A percentile compares a stretch with the other conserved stretches of the same genome.
Conservation (phyloP, 2,888 invertebrate species). For the Cyaniris semiargus region DNA sequence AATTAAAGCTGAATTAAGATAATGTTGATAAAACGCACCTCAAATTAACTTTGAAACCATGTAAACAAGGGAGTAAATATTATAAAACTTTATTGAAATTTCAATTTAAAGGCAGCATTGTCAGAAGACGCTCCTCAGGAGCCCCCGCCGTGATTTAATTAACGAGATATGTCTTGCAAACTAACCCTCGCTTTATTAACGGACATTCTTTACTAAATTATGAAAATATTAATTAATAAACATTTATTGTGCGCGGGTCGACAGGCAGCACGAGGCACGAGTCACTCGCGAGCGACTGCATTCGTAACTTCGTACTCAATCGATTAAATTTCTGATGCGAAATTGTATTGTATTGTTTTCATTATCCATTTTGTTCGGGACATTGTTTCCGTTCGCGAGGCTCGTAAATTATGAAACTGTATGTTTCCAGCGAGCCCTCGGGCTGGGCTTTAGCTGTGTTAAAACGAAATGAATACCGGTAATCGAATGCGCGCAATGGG, state of each 20-base stretch:
- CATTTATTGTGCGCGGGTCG: slow-evolving; percentile 22
- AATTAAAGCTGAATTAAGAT: not conserved
- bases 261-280: slow-evolving; percentile 45
- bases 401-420: slow-evolving; percentile 75
- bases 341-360: slow-evolving; percentile 69
- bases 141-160: slow-evolving; percentile 79
- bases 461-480: slow-evolving; percentile 78
- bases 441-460: slow-evolving; percentile 66
- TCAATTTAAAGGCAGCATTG: slow-evolving; percentile 73
- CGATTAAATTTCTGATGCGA: slow-evolving; percentile 70
- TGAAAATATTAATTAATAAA: slow-evolving; percentile 30
- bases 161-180: slow-evolving; percentile 79
- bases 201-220: slow-evolving; percentile 30
- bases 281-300: slow-evolving; percentile 50
- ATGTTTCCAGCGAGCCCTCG: slow-evolving; percentile 68
- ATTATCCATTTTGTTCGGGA: slow-evolving; percentile 71
- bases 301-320: slow-evolving; percentile 61
- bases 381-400: slow-evolving; percentile 71
- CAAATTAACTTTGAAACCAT: not conserved
- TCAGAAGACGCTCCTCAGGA: slow-evolving; percentile 61
- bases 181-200: slow-evolving; percentile 52
- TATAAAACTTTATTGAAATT: slow-evolving; percentile 64
- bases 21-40: not conserved
- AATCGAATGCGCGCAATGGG: slow-evolving; percentile 76
- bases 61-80: slow-evolving; percentile 57